phyloP scores from a whole-genome alignment of 1,140 invertebrate genomes.

The Paralvinella palmiformis region DNA sequence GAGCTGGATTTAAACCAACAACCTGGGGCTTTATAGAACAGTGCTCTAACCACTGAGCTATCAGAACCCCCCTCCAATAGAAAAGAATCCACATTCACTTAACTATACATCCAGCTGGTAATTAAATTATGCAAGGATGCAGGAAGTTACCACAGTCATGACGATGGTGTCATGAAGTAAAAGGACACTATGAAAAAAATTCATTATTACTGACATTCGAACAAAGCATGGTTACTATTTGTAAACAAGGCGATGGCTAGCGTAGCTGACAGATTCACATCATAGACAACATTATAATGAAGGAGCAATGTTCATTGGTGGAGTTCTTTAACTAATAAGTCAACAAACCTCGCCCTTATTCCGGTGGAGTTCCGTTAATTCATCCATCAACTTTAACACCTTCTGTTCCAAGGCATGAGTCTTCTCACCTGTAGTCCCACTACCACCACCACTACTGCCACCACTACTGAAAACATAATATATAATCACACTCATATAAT shows the following conservation, averaged over 20 bases:
- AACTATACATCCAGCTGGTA: no score
- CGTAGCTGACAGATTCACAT: not conserved
- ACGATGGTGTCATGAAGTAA: not conserved
- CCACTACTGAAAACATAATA: not conserved
- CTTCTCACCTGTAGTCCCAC: not conserved
- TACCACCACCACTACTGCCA: not conserved
- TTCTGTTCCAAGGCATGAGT: slow-evolving; percentile 64
- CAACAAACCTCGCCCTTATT: slow-evolving; percentile 66
- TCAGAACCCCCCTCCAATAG: no score
- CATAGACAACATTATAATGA: not conserved
- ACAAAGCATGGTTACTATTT: not conserved
- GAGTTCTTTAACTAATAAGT: not conserved
- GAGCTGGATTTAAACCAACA: no score
- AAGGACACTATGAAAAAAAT: not conserved
- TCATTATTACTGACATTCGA: not conserved
- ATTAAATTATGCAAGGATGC: no score
- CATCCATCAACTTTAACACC: slow-evolving; percentile 78
- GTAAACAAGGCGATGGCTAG: not conserved
- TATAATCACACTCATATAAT: not conserved
- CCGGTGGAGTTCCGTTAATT: slow-evolving; percentile 81
- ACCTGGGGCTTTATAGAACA: no score
- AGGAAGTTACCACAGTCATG: no score
- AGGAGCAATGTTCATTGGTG: not conserved
- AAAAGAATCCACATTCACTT: no score
- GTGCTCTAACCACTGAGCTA: no score